Evolutionary conservation across 2,888 invertebrate genomes (phyloP).

Genomic region (Cerastis rubricosa): DNA sequence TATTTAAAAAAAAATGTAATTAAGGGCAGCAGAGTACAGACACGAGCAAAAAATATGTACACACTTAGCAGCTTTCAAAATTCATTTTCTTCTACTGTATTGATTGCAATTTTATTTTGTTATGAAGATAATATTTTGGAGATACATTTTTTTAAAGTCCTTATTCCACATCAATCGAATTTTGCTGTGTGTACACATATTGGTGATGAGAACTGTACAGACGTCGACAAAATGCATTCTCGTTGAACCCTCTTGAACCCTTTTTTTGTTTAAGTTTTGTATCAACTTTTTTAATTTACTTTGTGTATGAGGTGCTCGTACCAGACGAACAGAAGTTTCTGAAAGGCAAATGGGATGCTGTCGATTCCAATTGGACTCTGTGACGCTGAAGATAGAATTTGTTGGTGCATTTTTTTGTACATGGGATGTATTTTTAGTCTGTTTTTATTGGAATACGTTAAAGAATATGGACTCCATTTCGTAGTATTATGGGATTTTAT

Average conservation of each 20-base stretch:
- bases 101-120: not conserved
- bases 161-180: not conserved
- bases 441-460: not conserved
- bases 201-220: constrained; percentile 30
- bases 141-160: no score
- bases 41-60: not conserved
- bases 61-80: not conserved
- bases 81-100: not conserved
- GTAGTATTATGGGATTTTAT: not conserved
- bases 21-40: not conserved
- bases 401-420: constrained; percentile 5
- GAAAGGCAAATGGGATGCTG: constrained; percentile 52
- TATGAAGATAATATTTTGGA: no score
- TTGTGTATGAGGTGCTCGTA: constrained; percentile 54
- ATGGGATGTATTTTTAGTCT: not conserved
- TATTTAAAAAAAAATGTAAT: constrained; percentile 52
- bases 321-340: constrained; percentile 53
- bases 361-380: constrained; percentile 56
- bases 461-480: not conserved
- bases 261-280: constrained; percentile 63
- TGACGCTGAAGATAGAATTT: constrained; percentile 31
- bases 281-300: constrained; percentile 67
- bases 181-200: not conserved
- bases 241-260: constrained; percentile 51
- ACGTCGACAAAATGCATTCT: constrained; percentile 59